Base-by-base conservation (phyloP, 2,888 invertebrate genomes). In the Platynereis dumerilii region DNA sequence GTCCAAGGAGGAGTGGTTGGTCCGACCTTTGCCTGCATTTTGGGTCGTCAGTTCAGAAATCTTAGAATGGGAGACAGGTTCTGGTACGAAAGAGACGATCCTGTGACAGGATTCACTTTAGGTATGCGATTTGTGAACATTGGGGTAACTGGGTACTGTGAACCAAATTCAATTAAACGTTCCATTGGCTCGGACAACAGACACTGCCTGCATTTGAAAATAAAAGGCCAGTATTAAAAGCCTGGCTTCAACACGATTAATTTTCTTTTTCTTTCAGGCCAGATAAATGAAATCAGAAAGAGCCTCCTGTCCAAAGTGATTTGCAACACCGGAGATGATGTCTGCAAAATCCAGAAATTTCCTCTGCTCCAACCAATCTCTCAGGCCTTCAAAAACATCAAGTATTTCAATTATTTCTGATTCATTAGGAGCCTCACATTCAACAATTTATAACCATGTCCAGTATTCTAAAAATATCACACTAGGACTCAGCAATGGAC, bases 11-110 rank as follows among this genome's bases (percentile, higher is more conserved):
- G 91, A 1, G 88, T 94, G 24, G 87, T 95, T 59, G 95, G 95
- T 0, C 92, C 94, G 0, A 91, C 94, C 1, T 88, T 94, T 61
- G 91, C 90, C 22, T 96, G 95, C 77, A 86, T 96, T 68, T 86
- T 96, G 55, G 88, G 91, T 0, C 92, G 93, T 85, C 94, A 96
- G 86, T 96, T 95, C 85, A 83, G 90, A 20, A 86, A 93, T 56
- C 82, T 93, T 28, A 92, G 93, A 85, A 82, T 86, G 52, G 95
- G 92, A 0, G 96, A 96, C 84, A 87, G 94, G 55, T 92, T 89
- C 86, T 96, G 94, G 93, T 95, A 94, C 79, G 95, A 96, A 83
- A 90, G 90, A 39, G 34, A 66, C 2, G 68, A 61, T n/a, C 60
- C 28, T 28, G 48, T 42, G 3, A 26, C 15, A 17, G 64, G 61